Evolutionary conservation across 2,888 invertebrate genomes (phyloP).

Genomic region (Stenurella melanura): DNA sequence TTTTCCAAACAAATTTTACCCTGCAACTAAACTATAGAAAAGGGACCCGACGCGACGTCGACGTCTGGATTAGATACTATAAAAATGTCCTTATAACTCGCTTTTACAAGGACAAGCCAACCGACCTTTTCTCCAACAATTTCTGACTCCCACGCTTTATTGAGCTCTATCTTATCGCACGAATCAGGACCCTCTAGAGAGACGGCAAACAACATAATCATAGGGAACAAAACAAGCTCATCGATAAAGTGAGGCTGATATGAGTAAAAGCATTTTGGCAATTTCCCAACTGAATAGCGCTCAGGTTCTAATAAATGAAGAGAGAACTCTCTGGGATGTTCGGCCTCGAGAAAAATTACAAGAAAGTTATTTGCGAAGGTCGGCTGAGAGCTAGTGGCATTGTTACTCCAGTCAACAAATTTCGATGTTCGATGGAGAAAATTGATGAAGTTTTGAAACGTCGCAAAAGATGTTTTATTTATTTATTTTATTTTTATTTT

Average conservation of each 20-base stretch:
- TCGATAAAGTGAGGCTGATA: constrained; percentile 4
- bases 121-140: background rate
- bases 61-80: no score
- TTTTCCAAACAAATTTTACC: no score
- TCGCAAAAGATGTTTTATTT: no score
- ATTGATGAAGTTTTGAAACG: no score
- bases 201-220: background rate
- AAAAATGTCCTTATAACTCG: background rate
- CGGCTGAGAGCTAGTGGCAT: background rate
- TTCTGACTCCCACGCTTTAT: background rate
- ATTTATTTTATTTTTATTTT: no score
- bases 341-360: background rate
- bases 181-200: background rate
- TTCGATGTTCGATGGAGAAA: no score
- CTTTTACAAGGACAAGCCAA: background rate
- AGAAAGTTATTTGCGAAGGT: background rate
- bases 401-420: no score
- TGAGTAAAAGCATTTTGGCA: constrained; percentile 18
- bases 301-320: background rate
- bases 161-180: background rate
- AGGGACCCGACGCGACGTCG: no score
- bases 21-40: no score
- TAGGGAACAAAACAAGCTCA: constrained; percentile 9
- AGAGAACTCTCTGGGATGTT: background rate
- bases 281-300: constrained; percentile 10